A percentile compares a stretch with the other conserved stretches of the same genome.
phyloP scores from a whole-genome alignment of 2,888 invertebrate genomes.

The Malthinus seriepunctatus region DNA sequence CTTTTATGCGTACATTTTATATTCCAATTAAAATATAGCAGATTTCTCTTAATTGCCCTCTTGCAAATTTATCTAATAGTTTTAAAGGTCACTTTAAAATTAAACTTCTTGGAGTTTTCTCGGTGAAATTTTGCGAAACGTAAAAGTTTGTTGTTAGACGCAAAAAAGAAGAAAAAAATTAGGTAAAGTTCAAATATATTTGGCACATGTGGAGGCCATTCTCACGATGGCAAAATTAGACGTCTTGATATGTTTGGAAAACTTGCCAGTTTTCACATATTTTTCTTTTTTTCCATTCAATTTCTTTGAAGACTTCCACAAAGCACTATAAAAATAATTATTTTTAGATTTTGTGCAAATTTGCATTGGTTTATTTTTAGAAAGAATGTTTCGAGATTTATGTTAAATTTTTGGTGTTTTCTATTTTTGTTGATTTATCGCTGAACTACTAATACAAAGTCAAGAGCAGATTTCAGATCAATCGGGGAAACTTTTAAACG shows the following conservation, averaged over 20 bases:
- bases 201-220: conserved; percentile 22
- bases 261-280: not conserved
- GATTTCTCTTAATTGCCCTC: too few species aligned
- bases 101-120: too few species aligned
- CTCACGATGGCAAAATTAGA: conserved; percentile 18
- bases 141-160: conserved; percentile 8
- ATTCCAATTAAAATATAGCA: too few species aligned
- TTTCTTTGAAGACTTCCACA: not conserved
- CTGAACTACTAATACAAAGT: too few species aligned
- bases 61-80: too few species aligned
- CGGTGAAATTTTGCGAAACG: too few species aligned
- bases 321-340: not conserved
- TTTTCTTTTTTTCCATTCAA: not conserved
- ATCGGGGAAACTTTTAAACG: too few species aligned
- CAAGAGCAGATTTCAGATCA: too few species aligned
- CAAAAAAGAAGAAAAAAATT: conserved; percentile 25
- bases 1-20: too few species aligned
- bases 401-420: not conserved
- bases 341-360: conserved; percentile 2
- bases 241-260: conserved; percentile 8
- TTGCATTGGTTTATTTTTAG: conserved; percentile 1
- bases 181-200: conserved; percentile 30
- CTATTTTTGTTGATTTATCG: not conserved
- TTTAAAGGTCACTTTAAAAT: too few species aligned
- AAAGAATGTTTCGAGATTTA: not conserved